A percentile compares a stretch with the other conserved stretches of the same genome.
Conservation (phyloP, 2,888 invertebrate species). For the Microctonus aethiopoides region DNA sequence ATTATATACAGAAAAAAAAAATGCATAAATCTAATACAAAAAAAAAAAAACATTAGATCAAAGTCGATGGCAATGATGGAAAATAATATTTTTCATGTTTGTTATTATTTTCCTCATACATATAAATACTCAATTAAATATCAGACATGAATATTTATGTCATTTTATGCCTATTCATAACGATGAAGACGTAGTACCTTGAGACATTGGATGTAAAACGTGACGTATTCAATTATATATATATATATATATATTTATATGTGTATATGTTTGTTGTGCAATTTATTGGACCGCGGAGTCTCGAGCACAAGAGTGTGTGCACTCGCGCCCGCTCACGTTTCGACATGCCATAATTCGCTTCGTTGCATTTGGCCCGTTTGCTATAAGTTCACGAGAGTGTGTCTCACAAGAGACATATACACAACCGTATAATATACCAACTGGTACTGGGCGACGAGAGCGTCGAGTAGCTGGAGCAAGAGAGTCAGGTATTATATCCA, state of each 20-base stretch:
- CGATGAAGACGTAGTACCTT: background rate
- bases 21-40: too few relatives aligned
- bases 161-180: too few relatives aligned
- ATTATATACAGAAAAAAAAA: background rate
- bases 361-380: conserved; percentile 39
- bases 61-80: background rate
- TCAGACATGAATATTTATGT: background rate
- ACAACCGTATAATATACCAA: conserved; percentile 26
- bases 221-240: background rate
- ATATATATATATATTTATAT: background rate
- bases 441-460: conserved; percentile 32
- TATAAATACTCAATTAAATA: background rate
- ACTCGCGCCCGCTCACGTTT: conserved; percentile 33
- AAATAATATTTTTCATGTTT: background rate
- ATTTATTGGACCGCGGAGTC: background rate
- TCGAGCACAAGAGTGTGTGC: background rate
- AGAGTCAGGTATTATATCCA: conserved; percentile 44
- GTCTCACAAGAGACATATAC: conserved; percentile 13
- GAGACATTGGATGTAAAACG: background rate
- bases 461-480: conserved; percentile 28
- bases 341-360: conserved; percentile 40
- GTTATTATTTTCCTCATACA: background rate
- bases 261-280: background rate
- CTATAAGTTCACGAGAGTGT: conserved; percentile 27
- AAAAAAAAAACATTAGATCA: background rate